A percentile compares a stretch with the other conserved stretches of the same genome.
These are phyloP conservation scores for Dascillus cervinus DNA, from an alignment of 2,888 invertebrate genomes.

Conservation along the genomic window DNA sequence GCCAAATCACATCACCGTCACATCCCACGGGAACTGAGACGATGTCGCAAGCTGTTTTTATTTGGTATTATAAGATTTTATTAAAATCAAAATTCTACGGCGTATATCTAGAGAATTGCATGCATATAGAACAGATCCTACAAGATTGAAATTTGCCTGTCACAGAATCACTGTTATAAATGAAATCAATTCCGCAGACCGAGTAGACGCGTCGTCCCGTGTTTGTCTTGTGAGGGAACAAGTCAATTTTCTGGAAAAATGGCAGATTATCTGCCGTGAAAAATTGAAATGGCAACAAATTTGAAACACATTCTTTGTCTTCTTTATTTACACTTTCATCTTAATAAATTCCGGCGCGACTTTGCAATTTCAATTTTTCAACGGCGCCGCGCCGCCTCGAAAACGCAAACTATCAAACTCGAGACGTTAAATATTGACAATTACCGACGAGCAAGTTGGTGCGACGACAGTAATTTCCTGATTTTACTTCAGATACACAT, in stretches of 20 bases:
- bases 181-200: conserved; percentile 33
- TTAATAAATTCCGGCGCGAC: too few relatives aligned
- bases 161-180: conserved; percentile 30
- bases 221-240: conserved; percentile 31
- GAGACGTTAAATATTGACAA: too few relatives aligned
- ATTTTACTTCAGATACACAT: too few relatives aligned
- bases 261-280: conserved; percentile 32
- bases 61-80: conserved; percentile 21
- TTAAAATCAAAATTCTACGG: conserved; percentile 23
- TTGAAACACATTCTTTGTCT: conserved; percentile 33
- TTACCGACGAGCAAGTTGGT: too few relatives aligned
- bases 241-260: conserved; percentile 35
- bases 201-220: conserved; percentile 24
- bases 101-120: conserved; percentile 8
- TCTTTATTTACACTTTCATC: conserved; percentile 31
- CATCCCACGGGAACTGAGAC: conserved; percentile 16
- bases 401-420: too few relatives aligned
- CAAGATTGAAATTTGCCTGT: conserved; percentile 31
- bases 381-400: too few relatives aligned
- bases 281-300: conserved; percentile 34
- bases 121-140: conserved; percentile 11
- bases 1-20: conserved; percentile 23
- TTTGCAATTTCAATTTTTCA: too few relatives aligned
- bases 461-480: too few relatives aligned
- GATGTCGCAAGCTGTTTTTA: conserved; percentile 21